Percentiles rank a stretch among this genome's conserved stretches.
Conservation (phyloP, 2,888 invertebrate genomes). For the Pseudoips prasinana region DNA sequence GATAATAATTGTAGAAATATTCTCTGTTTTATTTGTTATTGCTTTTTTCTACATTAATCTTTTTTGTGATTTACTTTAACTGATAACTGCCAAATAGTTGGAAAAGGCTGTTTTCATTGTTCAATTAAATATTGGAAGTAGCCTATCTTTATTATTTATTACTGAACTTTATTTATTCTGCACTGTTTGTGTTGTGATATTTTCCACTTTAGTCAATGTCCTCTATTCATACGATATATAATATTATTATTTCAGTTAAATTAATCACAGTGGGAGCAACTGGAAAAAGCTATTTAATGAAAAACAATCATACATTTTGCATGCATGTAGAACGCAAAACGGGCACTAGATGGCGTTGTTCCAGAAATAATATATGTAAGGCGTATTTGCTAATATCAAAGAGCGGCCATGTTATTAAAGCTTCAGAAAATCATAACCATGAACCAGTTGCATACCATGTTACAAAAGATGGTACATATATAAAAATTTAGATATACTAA, state of each 20-base stretch:
- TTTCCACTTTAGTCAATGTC: no score
- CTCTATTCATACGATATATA: no score
- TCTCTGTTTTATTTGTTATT: no score
- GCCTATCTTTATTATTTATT: no score
- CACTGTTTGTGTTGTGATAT: no score
- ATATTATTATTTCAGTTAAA: background rate
- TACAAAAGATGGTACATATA: background rate
- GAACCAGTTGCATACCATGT: background rate
- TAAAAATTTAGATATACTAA: background rate
- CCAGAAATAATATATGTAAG: background rate
- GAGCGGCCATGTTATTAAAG: conserved; percentile 1
- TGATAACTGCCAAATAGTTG: no score
- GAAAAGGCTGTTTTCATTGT: no score
- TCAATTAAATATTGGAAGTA: no score
- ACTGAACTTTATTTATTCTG: no score
- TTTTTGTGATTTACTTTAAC: no score
- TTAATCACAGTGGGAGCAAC: background rate
- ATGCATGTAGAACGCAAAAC: background rate
- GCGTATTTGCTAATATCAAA: background rate
- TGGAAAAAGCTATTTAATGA: background rate
- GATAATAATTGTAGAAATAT: no score
- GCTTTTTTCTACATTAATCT: no score
- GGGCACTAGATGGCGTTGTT: background rate
- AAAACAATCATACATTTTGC: background rate
- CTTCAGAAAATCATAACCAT: conserved; percentile 5